Evolutionary conservation across 2,113 vertebrate genomes (phyloP).

Genomic region (Grammomys surdaster): DNA sequence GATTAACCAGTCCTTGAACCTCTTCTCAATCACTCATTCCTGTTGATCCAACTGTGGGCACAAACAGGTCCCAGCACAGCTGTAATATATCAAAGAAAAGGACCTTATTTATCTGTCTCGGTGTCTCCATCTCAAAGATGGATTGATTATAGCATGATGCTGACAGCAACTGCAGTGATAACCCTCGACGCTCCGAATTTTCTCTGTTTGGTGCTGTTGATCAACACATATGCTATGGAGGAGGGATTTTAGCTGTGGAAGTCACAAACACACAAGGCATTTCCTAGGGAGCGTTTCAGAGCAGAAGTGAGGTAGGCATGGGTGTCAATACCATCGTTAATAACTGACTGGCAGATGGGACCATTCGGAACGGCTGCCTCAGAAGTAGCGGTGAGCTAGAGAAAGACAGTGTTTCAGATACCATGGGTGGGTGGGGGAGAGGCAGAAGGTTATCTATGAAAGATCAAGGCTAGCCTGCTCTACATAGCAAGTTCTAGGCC

Average conservation of each 20-base stretch:
- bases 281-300: not conserved
- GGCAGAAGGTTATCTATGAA: not conserved
- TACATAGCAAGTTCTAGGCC: not conserved
- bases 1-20: not conserved
- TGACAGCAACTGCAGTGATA: not conserved
- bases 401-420: not conserved
- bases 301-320: not conserved
- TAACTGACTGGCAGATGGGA: not conserved
- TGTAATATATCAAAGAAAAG: not conserved
- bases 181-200: not conserved
- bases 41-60: not conserved
- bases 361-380: too few species aligned
- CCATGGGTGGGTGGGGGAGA: too few species aligned
- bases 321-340: not conserved
- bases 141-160: not conserved
- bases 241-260: not conserved
- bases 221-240: not conserved
- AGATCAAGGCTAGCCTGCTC: not conserved
- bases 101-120: not conserved
- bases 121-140: not conserved
- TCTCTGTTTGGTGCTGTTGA: not conserved
- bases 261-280: not conserved
- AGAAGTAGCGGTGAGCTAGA: not conserved
- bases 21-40: not conserved
- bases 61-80: not conserved